Conservation (phyloP, 1,140 invertebrate genomes). For the Dendrolimus kikuchii region DNA sequence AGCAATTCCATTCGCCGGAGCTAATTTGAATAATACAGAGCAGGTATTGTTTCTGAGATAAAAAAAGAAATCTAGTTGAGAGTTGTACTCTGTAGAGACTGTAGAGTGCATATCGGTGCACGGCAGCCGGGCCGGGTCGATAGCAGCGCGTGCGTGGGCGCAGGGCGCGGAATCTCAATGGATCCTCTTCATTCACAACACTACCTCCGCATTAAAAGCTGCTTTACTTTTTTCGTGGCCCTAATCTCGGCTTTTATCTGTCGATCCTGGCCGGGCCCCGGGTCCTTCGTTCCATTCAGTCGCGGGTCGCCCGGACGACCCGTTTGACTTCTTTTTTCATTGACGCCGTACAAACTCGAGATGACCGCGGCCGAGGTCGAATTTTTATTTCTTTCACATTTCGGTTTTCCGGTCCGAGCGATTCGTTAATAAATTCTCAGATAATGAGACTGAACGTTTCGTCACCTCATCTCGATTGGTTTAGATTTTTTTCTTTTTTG, state of each 20-base stretch:
- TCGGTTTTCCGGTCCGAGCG: slow-evolving; percentile 67
- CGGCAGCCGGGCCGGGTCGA: slow-evolving; percentile 26
- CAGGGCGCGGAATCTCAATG: slow-evolving; percentile 57
- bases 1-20: slow-evolving; percentile 34
- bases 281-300: slow-evolving; percentile 62
- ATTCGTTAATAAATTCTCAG: slow-evolving; percentile 72
- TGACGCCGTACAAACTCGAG: slow-evolving; percentile 63
- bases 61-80: slow-evolving; percentile 44
- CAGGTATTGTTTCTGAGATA: slow-evolving; percentile 41
- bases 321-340: slow-evolving; percentile 67
- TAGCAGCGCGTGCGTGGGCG: slow-evolving; percentile 36
- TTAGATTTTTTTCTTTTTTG: slow-evolving; percentile 55
- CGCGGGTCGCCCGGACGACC: slow-evolving; percentile 52
- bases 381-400: slow-evolving; percentile 72
- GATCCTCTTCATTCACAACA: slow-evolving; percentile 67
- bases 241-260: slow-evolving; percentile 68
- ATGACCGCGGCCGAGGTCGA: slow-evolving; percentile 68
- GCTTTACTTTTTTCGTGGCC: slow-evolving; percentile 58
- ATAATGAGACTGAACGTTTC: slow-evolving; percentile 72
- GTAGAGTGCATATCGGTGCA: slow-evolving; percentile 10
- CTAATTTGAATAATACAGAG: slow-evolving; percentile 57
- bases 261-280: slow-evolving; percentile 56
- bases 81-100: slow-evolving; percentile 40
- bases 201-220: slow-evolving; percentile 62
- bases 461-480: slow-evolving; percentile 69